phyloP scores from a whole-genome alignment of 2,888 invertebrate genomes.

The Volucella inflata region DNA sequence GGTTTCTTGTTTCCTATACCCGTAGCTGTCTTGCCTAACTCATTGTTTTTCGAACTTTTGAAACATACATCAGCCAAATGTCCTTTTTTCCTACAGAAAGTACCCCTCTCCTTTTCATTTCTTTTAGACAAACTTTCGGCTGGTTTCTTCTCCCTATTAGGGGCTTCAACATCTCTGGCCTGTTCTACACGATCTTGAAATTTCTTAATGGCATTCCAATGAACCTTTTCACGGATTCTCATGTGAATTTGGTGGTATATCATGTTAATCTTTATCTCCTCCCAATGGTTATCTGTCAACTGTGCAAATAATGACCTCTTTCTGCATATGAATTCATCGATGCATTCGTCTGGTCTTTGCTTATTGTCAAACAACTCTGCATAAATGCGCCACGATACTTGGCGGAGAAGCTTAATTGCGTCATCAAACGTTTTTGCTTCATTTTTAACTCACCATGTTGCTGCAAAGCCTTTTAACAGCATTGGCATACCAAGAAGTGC shows the following conservation, averaged over 20 bases:
- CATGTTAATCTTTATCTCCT: not conserved
- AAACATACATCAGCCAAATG: not conserved
- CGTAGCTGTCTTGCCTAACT: not conserved
- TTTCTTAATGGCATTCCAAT: not conserved
- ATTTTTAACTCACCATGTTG: conserved; percentile 12
- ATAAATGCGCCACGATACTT: conserved; percentile 33
- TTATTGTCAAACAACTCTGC: conserved; percentile 4
- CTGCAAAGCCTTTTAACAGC: not conserved
- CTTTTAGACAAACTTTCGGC: not conserved
- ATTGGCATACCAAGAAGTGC: conserved; percentile 5
- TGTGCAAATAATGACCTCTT: conserved; percentile 7
- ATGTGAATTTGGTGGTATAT: not conserved
- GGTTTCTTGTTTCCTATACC: not conserved
- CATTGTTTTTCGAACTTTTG: not conserved
- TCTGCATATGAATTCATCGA: conserved; percentile 22
- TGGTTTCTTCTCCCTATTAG: not conserved
- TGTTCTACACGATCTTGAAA: not conserved
- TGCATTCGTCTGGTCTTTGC: conserved; percentile 7
- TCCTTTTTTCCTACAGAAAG: not conserved
- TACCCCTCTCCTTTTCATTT: not conserved
- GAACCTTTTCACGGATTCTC: not conserved
- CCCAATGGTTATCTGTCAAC: conserved; percentile 1
- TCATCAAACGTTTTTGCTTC: conserved; percentile 24
- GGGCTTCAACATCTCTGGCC: not conserved
- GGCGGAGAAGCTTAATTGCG: conserved; percentile 1